A percentile compares a stretch with the other conserved stretches of the same genome.
phyloP scores from a whole-genome alignment of 2,888 invertebrate species.

The Tineola bisselliella region DNA sequence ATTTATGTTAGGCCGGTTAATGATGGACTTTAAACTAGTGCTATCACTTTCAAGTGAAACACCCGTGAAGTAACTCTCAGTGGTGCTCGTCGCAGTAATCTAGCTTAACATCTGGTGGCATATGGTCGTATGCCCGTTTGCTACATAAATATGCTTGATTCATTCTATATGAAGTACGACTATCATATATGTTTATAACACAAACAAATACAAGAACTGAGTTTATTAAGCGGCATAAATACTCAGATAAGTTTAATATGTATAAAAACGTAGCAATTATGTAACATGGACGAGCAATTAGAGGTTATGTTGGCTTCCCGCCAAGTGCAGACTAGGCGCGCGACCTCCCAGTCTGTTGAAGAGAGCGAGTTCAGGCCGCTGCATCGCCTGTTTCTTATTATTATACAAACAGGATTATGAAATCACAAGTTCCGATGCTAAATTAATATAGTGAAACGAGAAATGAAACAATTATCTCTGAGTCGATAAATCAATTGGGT shows the following conservation, averaged over 20 bases:
- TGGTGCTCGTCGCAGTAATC: too few relatives aligned
- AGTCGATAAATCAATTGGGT: neutral
- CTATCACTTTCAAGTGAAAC: too few relatives aligned
- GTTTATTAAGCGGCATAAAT: neutral
- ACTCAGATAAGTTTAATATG: conserved; percentile 6
- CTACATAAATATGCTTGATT: too few relatives aligned
- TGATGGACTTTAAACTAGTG: too few relatives aligned
- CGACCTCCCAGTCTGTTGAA: neutral
- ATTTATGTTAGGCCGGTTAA: too few relatives aligned
- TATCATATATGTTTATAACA: neutral
- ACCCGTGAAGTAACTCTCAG: too few relatives aligned
- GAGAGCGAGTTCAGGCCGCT: neutral
- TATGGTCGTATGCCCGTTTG: too few relatives aligned
- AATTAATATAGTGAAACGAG: neutral
- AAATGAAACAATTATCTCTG: neutral
- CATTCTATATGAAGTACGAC: neutral
- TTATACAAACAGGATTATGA: neutral
- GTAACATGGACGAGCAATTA: conserved; percentile 56
- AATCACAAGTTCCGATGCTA: neutral
- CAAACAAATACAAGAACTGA: neutral
- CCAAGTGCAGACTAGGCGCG: conserved; percentile 23
- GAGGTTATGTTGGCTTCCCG: conserved; percentile 46
- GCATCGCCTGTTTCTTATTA: conserved; percentile 6
- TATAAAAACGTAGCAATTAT: conserved; percentile 32
- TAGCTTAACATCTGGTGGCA: too few relatives aligned